A percentile compares a stretch with the other conserved stretches of the same genome.
These are phyloP conservation scores for Sitodiplosis mosellana DNA, from an alignment of 1,140 invertebrate genomes.

Conservation along the genomic window DNA sequence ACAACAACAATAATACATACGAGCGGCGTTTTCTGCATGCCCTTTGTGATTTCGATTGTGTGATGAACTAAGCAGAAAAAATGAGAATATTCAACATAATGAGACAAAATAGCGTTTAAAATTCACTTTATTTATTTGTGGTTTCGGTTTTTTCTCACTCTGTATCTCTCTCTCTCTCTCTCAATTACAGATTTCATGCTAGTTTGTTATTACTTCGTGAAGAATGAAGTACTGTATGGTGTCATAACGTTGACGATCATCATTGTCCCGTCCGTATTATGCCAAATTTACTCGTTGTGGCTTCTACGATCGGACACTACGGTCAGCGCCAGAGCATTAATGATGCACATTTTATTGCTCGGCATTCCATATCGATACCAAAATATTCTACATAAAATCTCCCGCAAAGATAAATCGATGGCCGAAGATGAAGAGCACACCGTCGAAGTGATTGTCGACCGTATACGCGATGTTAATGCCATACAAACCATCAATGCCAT, in stretches of 20 bases:
- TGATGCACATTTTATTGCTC: not conserved
- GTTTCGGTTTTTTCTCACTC: no score
- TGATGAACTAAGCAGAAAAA: not conserved
- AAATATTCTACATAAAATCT: not conserved
- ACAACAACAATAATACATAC: no score
- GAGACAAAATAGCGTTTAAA: not conserved
- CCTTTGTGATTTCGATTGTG: not conserved
- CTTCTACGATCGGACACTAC: not conserved
- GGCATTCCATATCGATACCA: not conserved
- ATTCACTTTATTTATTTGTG: no score
- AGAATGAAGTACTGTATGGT: not conserved
- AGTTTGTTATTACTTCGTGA: not conserved
- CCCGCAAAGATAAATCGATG: no score
- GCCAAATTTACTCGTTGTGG: slow-evolving; percentile 2
- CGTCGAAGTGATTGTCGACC: not conserved
- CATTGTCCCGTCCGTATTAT: slow-evolving; percentile 1
- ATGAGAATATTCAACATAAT: not conserved
- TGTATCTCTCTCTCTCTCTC: not conserved
- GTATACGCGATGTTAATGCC: not conserved
- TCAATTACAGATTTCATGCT: slow-evolving; percentile 1
- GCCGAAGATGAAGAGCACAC: no score
- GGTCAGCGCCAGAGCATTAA: not conserved
- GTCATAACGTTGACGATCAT: not conserved
- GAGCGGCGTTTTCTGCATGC: not conserved
- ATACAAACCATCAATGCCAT: slow-evolving; percentile 1